Base-by-base conservation (phyloP, 2,888 invertebrate genomes). In the Scaptomyza cyrtandrae region DNA sequence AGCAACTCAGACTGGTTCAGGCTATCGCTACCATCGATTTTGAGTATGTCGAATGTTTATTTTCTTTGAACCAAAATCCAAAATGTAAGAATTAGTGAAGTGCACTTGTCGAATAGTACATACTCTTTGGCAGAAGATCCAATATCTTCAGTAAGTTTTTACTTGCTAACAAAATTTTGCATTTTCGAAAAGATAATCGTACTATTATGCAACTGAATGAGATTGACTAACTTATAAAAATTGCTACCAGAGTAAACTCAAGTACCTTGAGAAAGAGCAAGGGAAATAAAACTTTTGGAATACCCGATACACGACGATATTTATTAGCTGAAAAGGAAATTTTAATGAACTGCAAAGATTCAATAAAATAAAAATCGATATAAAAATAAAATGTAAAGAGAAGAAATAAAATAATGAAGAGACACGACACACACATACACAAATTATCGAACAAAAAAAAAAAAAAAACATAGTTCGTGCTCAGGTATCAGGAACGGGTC, bases 311-410 rank as follows among this genome's bases (percentile, higher is more conserved):
- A 57, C 46, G n/a, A 35, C 65, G 63, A 88, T 91, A 90, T 91
- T 91, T 91, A 91, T 91, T 90, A 89, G 90, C 84, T 87, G 77
- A 88, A 88, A 89, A 80, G 80, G 81, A 90, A 90, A 91, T 91
- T 91, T 91, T 91, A 91, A 91, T 91, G 90, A 91, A 90, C 90
- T 77, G 62, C 66, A 71, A 76, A 78, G 69, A 67, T 71, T 76
- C 71, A 77, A 82, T 71, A 67, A 75, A 80, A 83, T 70, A 58
- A 60, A 87, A 88, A 85, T 78, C 71, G 71, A 73, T 77, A 83
- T 72, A 67, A 72, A 78, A 78, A 70, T 70, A 71, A 79, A 74
- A 73, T 71, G 68, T 60, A 59, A 67, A 39, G 29, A 60, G 48
- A 54, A 56, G 59, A 68, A 68, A 80, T 78, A 75, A 86, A 82